Percentiles rank a stretch among this genome's conserved stretches.
Conservation (phyloP, 2,888 invertebrate genomes). For the Dusona sp. region DNA sequence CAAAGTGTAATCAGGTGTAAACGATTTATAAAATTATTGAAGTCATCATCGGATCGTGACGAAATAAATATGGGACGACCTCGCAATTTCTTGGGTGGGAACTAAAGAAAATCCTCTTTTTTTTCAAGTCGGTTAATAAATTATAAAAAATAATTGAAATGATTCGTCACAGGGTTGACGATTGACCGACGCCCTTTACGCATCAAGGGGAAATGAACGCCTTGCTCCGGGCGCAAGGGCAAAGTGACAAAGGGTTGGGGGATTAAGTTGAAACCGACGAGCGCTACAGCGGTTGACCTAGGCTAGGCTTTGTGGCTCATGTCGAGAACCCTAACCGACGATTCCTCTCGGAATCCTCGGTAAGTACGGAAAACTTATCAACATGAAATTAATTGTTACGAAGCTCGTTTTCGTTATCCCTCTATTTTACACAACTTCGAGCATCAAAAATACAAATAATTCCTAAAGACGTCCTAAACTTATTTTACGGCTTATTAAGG, state of each 20-base stretch:
- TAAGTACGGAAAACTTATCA: neutral
- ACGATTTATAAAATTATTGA: too few species aligned
- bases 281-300: constrained; percentile 66
- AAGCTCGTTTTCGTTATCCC: neutral
- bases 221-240: constrained; percentile 29
- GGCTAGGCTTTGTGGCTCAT: constrained; percentile 60
- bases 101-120: too few species aligned
- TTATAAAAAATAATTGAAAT: too few species aligned
- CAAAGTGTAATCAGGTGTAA: too few species aligned
- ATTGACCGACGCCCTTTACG: constrained; percentile 15
- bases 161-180: neutral
- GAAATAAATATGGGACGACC: too few species aligned
- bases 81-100: too few species aligned
- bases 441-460: neutral
- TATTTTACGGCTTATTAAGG: too few species aligned
- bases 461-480: too few species aligned
- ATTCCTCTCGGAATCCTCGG: neutral
- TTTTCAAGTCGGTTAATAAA: neutral
- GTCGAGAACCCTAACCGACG: constrained; percentile 11
- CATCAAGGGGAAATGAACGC: constrained; percentile 35
- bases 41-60: too few species aligned
- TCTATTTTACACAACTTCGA: neutral
- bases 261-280: neutral
- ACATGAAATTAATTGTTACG: neutral
- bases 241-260: constrained; percentile 18